Evolutionary conservation across 2,113 vertebrate species (phyloP).

Genomic region (Chrysemys picta): DNA sequence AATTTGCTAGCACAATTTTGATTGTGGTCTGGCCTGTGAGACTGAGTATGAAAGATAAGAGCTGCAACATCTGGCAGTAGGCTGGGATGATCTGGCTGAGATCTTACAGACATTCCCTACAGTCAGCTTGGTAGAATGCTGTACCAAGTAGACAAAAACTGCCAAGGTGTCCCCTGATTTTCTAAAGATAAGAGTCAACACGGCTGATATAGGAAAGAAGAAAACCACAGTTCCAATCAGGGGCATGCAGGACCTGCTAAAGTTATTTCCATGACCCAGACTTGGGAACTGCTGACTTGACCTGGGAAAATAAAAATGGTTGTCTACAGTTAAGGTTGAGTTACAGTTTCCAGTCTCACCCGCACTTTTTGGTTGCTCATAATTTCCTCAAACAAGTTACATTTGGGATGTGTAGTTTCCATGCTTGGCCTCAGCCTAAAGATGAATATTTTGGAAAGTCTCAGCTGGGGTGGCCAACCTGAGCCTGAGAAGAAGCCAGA

Average conservation of each 20-base stretch:
- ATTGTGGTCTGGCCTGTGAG: neutral
- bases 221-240: neutral
- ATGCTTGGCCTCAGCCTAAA: neutral
- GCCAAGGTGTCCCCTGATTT: neutral
- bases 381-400: neutral
- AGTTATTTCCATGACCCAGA: neutral
- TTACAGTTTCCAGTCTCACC: neutral
- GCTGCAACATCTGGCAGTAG: neutral
- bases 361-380: neutral
- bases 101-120: rapidly evolving
- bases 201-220: neutral
- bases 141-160: neutral
- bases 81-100: neutral
- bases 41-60: neutral
- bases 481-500: too few species aligned
- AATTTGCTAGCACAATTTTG: rapidly evolving
- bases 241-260: neutral
- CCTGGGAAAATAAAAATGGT: neutral
- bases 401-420: neutral
- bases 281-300: neutral
- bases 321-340: rapidly evolving
- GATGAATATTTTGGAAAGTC: constrained; percentile 25
- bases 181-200: neutral
- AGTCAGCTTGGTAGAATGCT: rapidly evolving
- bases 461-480: neutral